phyloP scores from a whole-genome alignment of 2,113 vertebrate species.

The Epinephelus cyanopodus region DNA sequence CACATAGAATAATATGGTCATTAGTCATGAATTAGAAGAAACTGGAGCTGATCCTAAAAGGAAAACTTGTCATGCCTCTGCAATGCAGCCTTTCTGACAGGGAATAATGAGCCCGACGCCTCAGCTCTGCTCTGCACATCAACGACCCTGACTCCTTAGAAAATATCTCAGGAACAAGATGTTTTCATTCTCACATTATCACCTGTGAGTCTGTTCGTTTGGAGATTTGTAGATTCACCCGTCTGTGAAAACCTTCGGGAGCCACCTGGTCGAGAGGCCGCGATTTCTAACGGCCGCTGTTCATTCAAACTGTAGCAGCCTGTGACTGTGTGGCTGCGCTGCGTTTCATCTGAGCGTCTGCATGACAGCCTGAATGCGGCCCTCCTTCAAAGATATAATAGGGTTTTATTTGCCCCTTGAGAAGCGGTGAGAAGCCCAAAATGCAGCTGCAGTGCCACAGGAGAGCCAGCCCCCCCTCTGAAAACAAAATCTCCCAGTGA shows the following conservation, averaged over 20 bases:
- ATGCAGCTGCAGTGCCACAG: constrained; percentile 73
- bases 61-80: constrained; percentile 32
- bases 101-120: constrained; percentile 35
- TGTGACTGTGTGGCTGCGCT: constrained; percentile 34
- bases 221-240: constrained; percentile 19
- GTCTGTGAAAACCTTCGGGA: constrained; percentile 30
- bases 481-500: constrained; percentile 14
- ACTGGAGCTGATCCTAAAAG: constrained; percentile 13
- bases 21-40: constrained; percentile 38
- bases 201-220: neutral
- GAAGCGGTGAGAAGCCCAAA: constrained; percentile 62
- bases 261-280: constrained; percentile 42
- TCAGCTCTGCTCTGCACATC: neutral
- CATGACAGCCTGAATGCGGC: constrained; percentile 79
- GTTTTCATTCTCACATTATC: neutral
- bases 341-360: constrained; percentile 63
- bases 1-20: constrained; percentile 40
- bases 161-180: constrained; percentile 26
- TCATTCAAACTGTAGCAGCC: constrained; percentile 69
- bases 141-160: constrained; percentile 11
- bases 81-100: neutral
- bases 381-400: constrained; percentile 78
- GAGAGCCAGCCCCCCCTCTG: constrained; percentile 35
- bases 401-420: constrained; percentile 79
- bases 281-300: constrained; percentile 16